Conservation (phyloP, 2,797 vertebrate genomes). For the Diceros bicornis region DNA sequence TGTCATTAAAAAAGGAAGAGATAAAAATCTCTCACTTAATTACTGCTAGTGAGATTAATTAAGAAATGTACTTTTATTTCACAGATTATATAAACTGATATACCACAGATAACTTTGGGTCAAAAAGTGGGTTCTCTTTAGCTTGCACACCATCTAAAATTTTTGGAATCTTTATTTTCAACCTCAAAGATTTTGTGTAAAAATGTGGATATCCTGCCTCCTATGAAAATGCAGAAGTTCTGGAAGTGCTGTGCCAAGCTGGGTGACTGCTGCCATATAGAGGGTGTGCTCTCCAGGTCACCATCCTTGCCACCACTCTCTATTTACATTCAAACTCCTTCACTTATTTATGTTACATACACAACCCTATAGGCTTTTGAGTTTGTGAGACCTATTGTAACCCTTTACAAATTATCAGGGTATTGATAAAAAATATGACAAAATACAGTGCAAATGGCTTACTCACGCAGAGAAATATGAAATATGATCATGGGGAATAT, state of each 20-base stretch:
- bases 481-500: background rate
- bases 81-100: background rate
- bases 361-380: background rate
- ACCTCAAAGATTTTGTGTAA: background rate
- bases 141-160: background rate
- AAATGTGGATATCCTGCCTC: background rate
- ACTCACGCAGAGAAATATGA: background rate
- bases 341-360: background rate
- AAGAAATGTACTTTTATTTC: background rate
- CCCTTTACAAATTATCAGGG: background rate
- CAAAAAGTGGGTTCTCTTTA: background rate
- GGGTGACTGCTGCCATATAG: fast-evolving
- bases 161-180: background rate
- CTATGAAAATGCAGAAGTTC: background rate
- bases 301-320: background rate
- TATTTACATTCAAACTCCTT: background rate
- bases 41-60: background rate
- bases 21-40: background rate
- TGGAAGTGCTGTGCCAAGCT: background rate
- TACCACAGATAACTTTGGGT: background rate
- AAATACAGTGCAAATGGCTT: background rate
- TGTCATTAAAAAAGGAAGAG: background rate
- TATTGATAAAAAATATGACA: background rate
- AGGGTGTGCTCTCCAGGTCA: background rate
- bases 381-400: background rate